Conservation (phyloP, 1,140 invertebrate genomes). For the Diachasmimorpha longicaudata region DNA sequence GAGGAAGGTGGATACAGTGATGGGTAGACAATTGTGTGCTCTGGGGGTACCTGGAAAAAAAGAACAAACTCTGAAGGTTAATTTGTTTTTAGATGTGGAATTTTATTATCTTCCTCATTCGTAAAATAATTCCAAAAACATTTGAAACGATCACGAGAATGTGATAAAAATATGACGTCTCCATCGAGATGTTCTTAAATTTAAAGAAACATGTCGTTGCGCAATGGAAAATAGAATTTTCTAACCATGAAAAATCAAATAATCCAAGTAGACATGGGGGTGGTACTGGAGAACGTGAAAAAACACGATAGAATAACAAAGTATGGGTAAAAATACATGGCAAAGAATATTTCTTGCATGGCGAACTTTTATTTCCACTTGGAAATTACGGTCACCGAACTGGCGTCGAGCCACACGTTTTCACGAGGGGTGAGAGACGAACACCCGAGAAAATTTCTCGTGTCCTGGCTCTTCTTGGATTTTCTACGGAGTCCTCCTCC, state of each 20-base stretch:
- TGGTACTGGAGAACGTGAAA: background rate
- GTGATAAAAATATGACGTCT: too few relatives aligned
- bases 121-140: too few relatives aligned
- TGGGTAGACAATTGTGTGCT: slow-evolving; percentile 36
- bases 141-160: too few relatives aligned
- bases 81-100: background rate
- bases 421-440: background rate
- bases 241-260: background rate
- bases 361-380: slow-evolving; percentile 24
- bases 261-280: background rate
- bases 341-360: slow-evolving; percentile 29
- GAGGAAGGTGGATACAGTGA: background rate
- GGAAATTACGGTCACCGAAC: slow-evolving; percentile 28
- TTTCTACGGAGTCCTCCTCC: background rate
- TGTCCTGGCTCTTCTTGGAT: slow-evolving; percentile 17
- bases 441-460: slow-evolving; percentile 19
- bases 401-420: slow-evolving; percentile 29
- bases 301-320: slow-evolving; percentile 17
- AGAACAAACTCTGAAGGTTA: background rate
- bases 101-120: background rate
- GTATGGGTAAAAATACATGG: slow-evolving; percentile 23
- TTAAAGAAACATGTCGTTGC: background rate
- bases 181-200: background rate
- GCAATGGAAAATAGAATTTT: background rate
- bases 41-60: slow-evolving; percentile 34